Evolutionary conservation across 37 sponge, comb jelly and placozoan genomes (phyloP), one percentile per base, ranked within the genome.

Genomic region (Halisarca cf. caerulea): DNA sequence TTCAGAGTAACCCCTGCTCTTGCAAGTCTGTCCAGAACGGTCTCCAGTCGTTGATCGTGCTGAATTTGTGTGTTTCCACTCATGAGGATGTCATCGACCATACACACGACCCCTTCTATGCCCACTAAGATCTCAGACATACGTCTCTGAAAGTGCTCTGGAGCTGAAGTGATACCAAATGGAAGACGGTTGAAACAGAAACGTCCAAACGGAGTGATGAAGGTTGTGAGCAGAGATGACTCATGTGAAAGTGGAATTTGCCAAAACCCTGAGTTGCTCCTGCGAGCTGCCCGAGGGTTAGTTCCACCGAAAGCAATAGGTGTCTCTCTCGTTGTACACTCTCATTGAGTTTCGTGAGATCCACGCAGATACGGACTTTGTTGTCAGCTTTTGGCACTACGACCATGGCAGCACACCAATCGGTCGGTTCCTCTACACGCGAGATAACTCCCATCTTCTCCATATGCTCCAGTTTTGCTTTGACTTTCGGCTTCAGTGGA

Each of bases 211-310:
- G 82, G 82, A 20, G 82, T 81, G 41, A 81, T 59, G 60, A 81
- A 81, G 5, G 61, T 81, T 3, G 51, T 66, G 23, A 83, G 66
- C 0, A 38, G 23, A 21, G 86, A 35, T 42, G 61, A 78, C 32
- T 78, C 59, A n/a, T 15, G 36, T 20, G 40, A 59, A 8, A 85
- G 61, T 61, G 51, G 34, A 9, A 85, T 62, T 55, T 85, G 61
- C 64, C 86, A 85, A 28, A 85, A 85, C 9, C 86, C 78, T 85
- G 83, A 78, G 44, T 85, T 78, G 28, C 64, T n/a, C 41, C 66
- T 38, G 38, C 79, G 11, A 85, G 79, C 27, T 85, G 85, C 0
- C 78, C 77, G 0, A 74, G 44, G 39, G 79, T 85, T 55, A 55
- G 61, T 35, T 78, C 80, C 28, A 85, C 78, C 2, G 79, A 78